Evolutionary conservation across 2,113 vertebrate species (phyloP).

Genomic region (Salminus brasiliensis): DNA sequence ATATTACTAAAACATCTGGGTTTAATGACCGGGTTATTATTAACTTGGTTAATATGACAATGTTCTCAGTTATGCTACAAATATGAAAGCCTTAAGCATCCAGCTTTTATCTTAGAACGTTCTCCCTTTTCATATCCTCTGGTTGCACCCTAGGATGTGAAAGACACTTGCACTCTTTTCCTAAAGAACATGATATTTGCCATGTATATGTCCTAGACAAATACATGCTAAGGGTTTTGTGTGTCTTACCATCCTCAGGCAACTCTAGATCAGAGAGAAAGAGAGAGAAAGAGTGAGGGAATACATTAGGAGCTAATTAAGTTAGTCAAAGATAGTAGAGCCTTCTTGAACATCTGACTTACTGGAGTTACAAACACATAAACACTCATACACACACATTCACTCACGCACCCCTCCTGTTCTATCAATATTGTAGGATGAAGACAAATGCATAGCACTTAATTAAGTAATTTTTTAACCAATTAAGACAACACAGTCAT

Average conservation of each 20-base stretch:
- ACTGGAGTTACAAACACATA: conserved; percentile 17
- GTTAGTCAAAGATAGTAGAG: conserved; percentile 48
- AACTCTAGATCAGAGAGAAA: conserved; percentile 60
- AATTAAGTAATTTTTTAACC: background rate
- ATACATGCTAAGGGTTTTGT: conserved; percentile 58
- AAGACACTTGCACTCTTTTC: conserved; percentile 29
- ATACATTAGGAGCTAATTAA: conserved; percentile 25
- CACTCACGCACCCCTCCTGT: background rate
- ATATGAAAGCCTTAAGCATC: background rate
- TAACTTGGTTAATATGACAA: too few species aligned
- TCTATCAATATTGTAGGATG: background rate
- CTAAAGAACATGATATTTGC: background rate
- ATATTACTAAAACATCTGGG: too few species aligned
- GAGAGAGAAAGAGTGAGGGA: conserved; percentile 41
- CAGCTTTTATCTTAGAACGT: background rate
- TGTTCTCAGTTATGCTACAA: too few species aligned
- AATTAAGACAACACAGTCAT: background rate
- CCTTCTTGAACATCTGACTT: conserved; percentile 43
- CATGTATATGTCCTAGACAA: conserved; percentile 56
- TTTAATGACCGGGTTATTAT: too few species aligned
- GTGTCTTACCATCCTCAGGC: conserved; percentile 74
- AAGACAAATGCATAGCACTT: background rate
- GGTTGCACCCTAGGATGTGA: conserved; percentile 34
- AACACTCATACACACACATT: background rate
- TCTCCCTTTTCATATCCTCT: conserved; percentile 10